phyloP scores from a whole-genome alignment of 1,140 invertebrate species.

The Rhyzopertha dominica region DNA sequence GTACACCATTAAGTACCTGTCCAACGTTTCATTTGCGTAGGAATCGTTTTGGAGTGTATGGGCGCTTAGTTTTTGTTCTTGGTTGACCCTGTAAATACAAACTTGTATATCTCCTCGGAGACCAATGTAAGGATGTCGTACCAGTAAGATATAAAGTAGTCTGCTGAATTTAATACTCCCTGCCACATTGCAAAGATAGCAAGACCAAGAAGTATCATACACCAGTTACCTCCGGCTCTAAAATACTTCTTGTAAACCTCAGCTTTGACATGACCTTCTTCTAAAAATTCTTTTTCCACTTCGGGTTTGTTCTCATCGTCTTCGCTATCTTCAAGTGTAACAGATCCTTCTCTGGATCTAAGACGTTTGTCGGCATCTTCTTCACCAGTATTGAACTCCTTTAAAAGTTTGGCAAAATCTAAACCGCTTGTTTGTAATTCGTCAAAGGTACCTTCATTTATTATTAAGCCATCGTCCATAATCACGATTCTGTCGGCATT shows the following conservation, averaged over 20 bases:
- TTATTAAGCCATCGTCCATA: constrained; percentile 44
- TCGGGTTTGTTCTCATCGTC: constrained; percentile 35
- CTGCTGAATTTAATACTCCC: constrained; percentile 57
- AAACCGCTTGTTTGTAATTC: constrained; percentile 44
- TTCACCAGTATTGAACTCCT: constrained; percentile 38
- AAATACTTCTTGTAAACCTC: constrained; percentile 59
- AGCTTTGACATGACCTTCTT: constrained; percentile 54
- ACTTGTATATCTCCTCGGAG: neutral
- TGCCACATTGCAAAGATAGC: constrained; percentile 57
- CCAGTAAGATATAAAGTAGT: constrained; percentile 67
- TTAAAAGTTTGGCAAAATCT: constrained; percentile 45
- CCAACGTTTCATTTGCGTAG: no score
- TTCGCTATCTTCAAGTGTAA: constrained; percentile 40
- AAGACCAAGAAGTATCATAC: constrained; percentile 49
- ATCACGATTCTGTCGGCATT: constrained; percentile 54
- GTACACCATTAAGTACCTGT: no score
- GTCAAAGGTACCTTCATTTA: constrained; percentile 45
- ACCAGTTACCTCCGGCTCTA: constrained; percentile 52
- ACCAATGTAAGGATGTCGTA: constrained; percentile 37
- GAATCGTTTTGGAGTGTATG: no score
- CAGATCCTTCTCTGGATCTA: constrained; percentile 45
- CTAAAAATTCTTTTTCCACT: constrained; percentile 36
- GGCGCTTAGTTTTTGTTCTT: no score
- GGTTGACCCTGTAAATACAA: neutral
- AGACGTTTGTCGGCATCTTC: constrained; percentile 36